Percentiles rank a stretch among this genome's conserved stretches.
These are phyloP conservation scores for Myotis planiceps DNA, from an alignment of 2,797 vertebrate genomes.

Conservation along the genomic window DNA sequence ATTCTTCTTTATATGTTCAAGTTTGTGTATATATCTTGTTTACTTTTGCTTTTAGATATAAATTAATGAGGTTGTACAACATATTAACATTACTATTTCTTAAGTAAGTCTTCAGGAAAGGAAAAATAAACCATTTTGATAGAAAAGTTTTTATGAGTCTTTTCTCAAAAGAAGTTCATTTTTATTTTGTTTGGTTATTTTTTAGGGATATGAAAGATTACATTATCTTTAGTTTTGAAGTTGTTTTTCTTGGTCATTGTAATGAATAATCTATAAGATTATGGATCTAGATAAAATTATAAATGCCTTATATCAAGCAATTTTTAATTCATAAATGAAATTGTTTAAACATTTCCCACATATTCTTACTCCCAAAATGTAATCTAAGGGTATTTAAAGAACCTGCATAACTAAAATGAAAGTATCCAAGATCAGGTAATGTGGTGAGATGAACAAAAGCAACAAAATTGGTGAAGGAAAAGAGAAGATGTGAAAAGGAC, in stretches of 20 bases:
- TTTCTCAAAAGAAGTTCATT: constrained; percentile 3
- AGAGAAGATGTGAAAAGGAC: not conserved
- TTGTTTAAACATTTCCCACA: not conserved
- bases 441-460: not conserved
- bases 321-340: constrained; percentile 39
- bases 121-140: not conserved
- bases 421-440: not conserved
- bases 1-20: not conserved
- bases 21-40: not conserved
- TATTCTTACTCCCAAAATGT: not conserved
- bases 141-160: constrained; percentile 1
- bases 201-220: not conserved
- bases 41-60: not conserved
- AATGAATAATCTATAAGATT: not conserved
- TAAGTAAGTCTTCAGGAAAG: not conserved
- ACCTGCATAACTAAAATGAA: not conserved
- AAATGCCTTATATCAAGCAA: not conserved
- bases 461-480: not conserved
- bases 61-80: not conserved
- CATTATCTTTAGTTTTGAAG: constrained; percentile 34
- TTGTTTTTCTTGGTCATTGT: constrained; percentile 27
- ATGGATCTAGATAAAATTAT: not conserved
- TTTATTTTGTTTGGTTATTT: constrained; percentile 7
- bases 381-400: constrained; percentile 34
- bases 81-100: not conserved